A percentile compares a stretch with the other conserved stretches of the same genome.
Evolutionary conservation across 2,888 invertebrate genomes (phyloP).

Genomic region (Synanthedon andrenaeformis): DNA sequence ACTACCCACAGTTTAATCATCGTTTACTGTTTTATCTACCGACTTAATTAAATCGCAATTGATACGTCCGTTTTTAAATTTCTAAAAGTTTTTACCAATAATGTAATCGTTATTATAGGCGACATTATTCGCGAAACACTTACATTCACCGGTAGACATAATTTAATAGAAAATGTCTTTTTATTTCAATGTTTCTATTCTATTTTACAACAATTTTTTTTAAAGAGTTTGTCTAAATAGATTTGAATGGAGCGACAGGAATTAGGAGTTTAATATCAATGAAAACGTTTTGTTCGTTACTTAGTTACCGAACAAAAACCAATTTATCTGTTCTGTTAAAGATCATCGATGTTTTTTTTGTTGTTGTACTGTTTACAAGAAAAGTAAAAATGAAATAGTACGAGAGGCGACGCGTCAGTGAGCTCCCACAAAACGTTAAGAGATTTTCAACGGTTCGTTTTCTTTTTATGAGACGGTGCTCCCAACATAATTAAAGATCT

Average conservation of each 20-base stretch:
- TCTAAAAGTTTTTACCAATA: not conserved
- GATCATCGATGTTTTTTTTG: constrained; percentile 42
- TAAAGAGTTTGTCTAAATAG: constrained; percentile 18
- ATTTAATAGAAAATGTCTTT: too few species aligned
- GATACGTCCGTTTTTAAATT: constrained; percentile 11
- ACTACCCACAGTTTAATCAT: constrained; percentile 14
- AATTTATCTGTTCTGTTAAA: constrained; percentile 51
- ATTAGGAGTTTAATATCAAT: constrained; percentile 24
- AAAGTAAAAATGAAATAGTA: constrained; percentile 35
- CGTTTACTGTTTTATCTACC: not conserved
- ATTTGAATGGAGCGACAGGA: constrained; percentile 2
- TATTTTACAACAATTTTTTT: not conserved
- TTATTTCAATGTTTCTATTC: too few species aligned
- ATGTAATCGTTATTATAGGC: not conserved
- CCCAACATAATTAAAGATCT: constrained; percentile 57
- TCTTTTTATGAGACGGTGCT: constrained; percentile 46
- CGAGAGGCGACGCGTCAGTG: constrained; percentile 36
- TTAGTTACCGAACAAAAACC: constrained; percentile 44
- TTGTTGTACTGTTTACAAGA: constrained; percentile 24
- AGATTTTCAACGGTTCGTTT: constrained; percentile 60
- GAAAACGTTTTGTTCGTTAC: constrained; percentile 27
- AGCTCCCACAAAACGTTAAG: constrained; percentile 56
- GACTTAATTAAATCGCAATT: constrained; percentile 25
- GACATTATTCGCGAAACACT: too few species aligned
- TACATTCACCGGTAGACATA: too few species aligned